A percentile compares a stretch with the other conserved stretches of the same genome.
Evolutionary conservation across 1,140 invertebrate genomes (phyloP).

Genomic region (Tribolium madens): DNA sequence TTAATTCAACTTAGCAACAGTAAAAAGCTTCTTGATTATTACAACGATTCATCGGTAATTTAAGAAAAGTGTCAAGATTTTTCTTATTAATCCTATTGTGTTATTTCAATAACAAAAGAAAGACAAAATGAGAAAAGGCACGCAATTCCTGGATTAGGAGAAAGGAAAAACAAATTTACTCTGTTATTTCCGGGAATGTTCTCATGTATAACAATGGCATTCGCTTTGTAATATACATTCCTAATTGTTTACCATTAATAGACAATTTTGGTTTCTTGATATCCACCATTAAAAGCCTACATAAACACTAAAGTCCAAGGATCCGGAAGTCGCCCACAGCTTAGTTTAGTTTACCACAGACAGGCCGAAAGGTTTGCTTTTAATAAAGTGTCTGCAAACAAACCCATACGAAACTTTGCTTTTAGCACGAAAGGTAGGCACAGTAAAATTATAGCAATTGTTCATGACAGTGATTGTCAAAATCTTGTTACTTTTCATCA

Average conservation of each 20-base stretch:
- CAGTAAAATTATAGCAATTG: slow-evolving; percentile 14
- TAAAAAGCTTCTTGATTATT: neutral
- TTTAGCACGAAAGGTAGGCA: neutral
- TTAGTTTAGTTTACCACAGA: slow-evolving; percentile 31
- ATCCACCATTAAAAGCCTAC: slow-evolving; percentile 21
- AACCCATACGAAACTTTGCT: slow-evolving; percentile 18
- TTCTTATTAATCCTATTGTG: slow-evolving; percentile 30
- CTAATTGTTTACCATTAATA: slow-evolving; percentile 10
- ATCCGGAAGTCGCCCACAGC: slow-evolving; percentile 28
- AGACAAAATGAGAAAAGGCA: too few species aligned
- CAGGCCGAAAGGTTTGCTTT: slow-evolving; percentile 35
- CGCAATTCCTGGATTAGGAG: slow-evolving; percentile 17
- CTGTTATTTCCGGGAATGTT: too few species aligned
- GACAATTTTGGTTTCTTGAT: slow-evolving; percentile 22
- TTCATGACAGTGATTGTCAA: neutral
- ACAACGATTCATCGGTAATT: too few species aligned
- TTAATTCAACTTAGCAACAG: neutral
- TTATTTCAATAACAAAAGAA: slow-evolving; percentile 1
- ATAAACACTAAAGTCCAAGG: slow-evolving; percentile 32
- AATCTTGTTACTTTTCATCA: too few species aligned
- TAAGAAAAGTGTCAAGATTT: neutral
- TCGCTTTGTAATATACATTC: neutral
- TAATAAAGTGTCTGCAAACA: slow-evolving; percentile 33
- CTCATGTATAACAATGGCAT: neutral
- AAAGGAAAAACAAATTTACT: neutral